Conservation (phyloP, 2,888 invertebrate species). For the Eupelmus urozonus region DNA sequence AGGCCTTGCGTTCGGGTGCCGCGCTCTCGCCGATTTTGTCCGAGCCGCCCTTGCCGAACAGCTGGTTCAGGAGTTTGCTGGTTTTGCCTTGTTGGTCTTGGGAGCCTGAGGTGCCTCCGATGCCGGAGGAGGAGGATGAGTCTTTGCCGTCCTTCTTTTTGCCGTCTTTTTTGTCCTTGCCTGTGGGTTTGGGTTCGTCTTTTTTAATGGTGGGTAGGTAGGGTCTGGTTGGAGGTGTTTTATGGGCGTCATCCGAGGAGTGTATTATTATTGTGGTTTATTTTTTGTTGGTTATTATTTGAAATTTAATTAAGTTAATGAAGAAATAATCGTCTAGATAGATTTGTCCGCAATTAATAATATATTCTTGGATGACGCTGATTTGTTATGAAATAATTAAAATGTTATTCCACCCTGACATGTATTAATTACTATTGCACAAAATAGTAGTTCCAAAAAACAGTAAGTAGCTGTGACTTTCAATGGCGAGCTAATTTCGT, state of each 20-base stretch:
- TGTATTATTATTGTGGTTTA: neutral
- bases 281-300: too few species aligned
- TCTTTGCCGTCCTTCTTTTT: slow-evolving; percentile 64
- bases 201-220: neutral
- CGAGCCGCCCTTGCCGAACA: slow-evolving; percentile 78
- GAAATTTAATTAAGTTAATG: too few species aligned
- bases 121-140: neutral
- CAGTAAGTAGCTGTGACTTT: too few species aligned
- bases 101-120: neutral
- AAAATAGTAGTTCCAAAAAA: too few species aligned
- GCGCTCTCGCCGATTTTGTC: slow-evolving; percentile 79
- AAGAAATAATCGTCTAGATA: too few species aligned
- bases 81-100: slow-evolving; percentile 74
- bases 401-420: too few species aligned
- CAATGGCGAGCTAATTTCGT: too few species aligned
- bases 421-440: too few species aligned
- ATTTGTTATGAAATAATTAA: too few species aligned
- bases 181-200: slow-evolving; percentile 70
- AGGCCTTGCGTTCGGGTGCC: slow-evolving; percentile 77
- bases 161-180: slow-evolving; percentile 66
- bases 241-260: neutral
- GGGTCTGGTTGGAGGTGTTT: neutral
- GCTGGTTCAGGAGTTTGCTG: slow-evolving; percentile 77
- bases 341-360: too few species aligned
- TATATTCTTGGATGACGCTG: too few species aligned